phyloP scores from a whole-genome alignment of 2,797 vertebrate genomes.

The Melanitta fusca region DNA sequence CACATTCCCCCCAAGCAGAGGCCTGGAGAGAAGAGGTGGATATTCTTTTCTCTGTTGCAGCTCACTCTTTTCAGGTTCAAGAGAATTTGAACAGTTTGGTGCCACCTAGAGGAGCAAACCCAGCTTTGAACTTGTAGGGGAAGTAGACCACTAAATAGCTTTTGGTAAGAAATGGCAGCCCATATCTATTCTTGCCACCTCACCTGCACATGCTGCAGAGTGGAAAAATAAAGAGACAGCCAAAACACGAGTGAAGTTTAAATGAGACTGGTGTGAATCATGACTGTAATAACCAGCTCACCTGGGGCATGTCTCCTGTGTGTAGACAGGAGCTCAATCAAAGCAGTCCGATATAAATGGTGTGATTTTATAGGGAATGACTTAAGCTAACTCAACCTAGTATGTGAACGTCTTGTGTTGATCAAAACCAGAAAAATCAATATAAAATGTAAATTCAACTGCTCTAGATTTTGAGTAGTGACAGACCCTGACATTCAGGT shows the following conservation, averaged over 20 bases:
- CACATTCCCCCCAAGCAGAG: not conserved
- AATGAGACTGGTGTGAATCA: constrained; percentile 50
- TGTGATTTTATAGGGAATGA: not conserved
- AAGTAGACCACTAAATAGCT: not conserved
- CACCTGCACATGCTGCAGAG: not conserved
- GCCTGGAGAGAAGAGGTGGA: not conserved
- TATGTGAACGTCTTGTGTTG: not conserved
- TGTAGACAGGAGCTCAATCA: constrained; percentile 38
- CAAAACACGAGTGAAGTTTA: constrained; percentile 40
- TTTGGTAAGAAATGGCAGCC: not conserved
- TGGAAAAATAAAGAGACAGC: not conserved
- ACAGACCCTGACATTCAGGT: not conserved
- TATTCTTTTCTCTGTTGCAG: not conserved
- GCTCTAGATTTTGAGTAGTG: not conserved
- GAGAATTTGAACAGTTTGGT: not conserved
- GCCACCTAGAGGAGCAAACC: not conserved
- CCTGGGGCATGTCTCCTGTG: constrained; percentile 17
- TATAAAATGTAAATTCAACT: constrained; percentile 20
- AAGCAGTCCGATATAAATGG: constrained; percentile 12
- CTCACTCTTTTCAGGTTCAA: not conserved
- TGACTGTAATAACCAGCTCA: constrained; percentile 57
- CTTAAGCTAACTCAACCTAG: not conserved
- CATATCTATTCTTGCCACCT: not conserved
- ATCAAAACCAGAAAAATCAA: constrained; percentile 27
- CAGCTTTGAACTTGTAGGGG: not conserved